phyloP scores from a whole-genome alignment of 2,113 vertebrate species.

The Cololabis saira region DNA sequence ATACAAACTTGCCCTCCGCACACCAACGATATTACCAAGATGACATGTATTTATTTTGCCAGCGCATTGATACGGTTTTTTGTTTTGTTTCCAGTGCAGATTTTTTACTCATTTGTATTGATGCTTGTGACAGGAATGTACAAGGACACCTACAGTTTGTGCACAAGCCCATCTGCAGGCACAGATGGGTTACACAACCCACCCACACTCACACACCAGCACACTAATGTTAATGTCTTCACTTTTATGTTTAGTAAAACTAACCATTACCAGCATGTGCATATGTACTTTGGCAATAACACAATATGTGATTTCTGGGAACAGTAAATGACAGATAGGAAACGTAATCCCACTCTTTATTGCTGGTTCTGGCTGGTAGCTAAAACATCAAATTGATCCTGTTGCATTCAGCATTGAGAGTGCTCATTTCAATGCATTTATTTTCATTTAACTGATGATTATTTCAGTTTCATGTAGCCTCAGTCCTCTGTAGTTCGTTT shows the following conservation, averaged over 20 bases:
- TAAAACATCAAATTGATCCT: constrained; percentile 12
- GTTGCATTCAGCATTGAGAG: background rate
- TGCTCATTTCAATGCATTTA: background rate
- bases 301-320: no score
- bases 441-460: background rate
- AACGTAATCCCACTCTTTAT: no score
- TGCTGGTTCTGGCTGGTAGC: constrained; percentile 10
- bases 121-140: background rate
- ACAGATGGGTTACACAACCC: constrained; percentile 15
- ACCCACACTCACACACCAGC: constrained; percentile 3
- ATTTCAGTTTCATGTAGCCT: constrained; percentile 1
- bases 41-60: background rate
- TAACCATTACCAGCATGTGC: no score
- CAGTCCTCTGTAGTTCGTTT: constrained; percentile 3
- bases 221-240: background rate
- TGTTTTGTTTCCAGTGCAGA: background rate
- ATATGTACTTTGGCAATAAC: no score
- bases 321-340: no score
- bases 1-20: background rate
- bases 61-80: background rate
- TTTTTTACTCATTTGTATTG: background rate
- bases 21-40: background rate
- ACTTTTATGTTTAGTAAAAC: background rate
- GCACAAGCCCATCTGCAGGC: constrained; percentile 43
- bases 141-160: background rate